A percentile compares a stretch with the other conserved stretches of the same genome.
Conservation (phyloP, 2,113 vertebrate species). For the Sigmodon hispidus region DNA sequence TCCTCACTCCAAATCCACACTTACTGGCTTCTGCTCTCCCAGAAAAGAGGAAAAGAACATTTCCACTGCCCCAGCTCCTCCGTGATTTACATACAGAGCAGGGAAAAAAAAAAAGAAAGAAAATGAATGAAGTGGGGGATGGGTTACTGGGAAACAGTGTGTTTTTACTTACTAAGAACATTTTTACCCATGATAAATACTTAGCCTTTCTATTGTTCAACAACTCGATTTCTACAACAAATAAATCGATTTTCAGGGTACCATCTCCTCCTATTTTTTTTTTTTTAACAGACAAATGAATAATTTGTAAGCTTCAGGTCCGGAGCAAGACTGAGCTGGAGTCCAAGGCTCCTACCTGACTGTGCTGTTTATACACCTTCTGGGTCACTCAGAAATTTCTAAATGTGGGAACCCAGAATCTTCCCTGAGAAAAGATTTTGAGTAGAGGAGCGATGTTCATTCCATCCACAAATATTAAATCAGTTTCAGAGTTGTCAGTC, state of each 20-base stretch:
- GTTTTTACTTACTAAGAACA: conserved; percentile 57
- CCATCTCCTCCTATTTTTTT: not conserved
- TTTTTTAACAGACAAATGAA: not conserved
- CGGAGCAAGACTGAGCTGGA: not conserved
- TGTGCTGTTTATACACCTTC: not conserved
- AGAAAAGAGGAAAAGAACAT: conserved; percentile 61
- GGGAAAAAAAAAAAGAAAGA: too few relatives aligned
- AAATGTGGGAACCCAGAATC: not conserved
- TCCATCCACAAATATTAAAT: not conserved
- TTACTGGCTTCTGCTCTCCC: not conserved
- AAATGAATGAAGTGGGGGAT: conserved; percentile 60
- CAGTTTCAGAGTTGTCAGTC: not conserved
- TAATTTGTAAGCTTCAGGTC: conserved; percentile 43
- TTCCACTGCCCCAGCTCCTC: conserved; percentile 56
- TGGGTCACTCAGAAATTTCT: accelerated
- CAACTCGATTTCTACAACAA: conserved; percentile 33
- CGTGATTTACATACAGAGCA: conserved; percentile 76
- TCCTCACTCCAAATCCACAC: not conserved
- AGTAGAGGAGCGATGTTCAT: too few relatives aligned
- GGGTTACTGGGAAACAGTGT: not conserved
- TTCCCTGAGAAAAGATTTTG: not conserved
- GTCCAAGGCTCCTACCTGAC: not conserved
- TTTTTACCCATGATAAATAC: conserved; percentile 10
- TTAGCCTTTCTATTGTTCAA: not conserved
- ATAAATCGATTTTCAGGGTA: conserved; percentile 68